Evolutionary conservation across 2,113 vertebrate genomes (phyloP), one percentile per base, ranked within the genome.

Genomic region (Neoarius graeffei): DNA sequence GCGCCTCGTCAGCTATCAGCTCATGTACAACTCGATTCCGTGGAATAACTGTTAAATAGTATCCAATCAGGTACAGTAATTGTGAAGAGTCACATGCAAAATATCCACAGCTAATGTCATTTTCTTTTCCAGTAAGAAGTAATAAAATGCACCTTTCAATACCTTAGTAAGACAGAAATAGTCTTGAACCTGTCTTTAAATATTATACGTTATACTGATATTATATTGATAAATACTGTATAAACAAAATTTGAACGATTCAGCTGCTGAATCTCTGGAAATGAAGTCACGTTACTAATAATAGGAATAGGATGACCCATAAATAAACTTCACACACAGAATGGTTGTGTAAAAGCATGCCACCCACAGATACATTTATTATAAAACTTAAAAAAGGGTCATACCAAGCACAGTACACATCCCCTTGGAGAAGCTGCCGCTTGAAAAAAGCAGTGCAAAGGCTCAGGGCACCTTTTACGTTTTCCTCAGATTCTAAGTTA

Each of bases 331-430:
- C 79, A 81, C 79, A 27, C 56, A 35, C 27, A 81, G 3, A 80
- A 80, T 81, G 56, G 77, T 59, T 60, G 54, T 23, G 50, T 54
- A 35, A 71, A 71, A 81, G 8, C 77, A 74, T 66, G 25, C 83
- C 25, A 67, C 25, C 48, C 66, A 69, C 66, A 84, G 64, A 50
- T 11, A 69, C 76, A 35, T 52, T 74, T 76, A 71, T 71, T 30
- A 42, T 42, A 84, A 79, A 62, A 14, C 50, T 57, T 83, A 17
- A 62, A 88, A 88, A 90, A 81, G 25, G 48, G 23, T 50, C 97
- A 96, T 93, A 99, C 98, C 98, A 99, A 90, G 98, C 98, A 95
- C 98, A 99, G 92, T 99, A 99, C 96, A 98, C 97, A 86, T 99
- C 98, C 93, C 97, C 98, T 93, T 98, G 97, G 85, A 99, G 97